phyloP scores from a whole-genome alignment of 2,888 invertebrate species.

The Macaria liturata region DNA sequence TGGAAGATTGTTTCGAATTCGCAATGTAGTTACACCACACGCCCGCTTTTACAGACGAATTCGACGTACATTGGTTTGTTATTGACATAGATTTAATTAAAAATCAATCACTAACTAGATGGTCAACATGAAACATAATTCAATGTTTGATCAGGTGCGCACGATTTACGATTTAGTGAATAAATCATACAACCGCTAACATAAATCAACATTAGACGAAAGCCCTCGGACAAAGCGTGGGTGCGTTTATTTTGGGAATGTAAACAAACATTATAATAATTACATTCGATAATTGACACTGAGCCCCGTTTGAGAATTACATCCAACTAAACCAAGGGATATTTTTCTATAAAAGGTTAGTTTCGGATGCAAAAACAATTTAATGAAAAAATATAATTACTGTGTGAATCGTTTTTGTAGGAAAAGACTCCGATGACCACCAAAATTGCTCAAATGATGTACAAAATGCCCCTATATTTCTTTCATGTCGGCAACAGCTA shows the following conservation, averaged over 20 bases:
- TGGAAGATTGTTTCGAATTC: constrained; percentile 15
- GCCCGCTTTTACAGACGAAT: neutral
- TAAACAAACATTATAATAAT: constrained; percentile 1
- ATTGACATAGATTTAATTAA: constrained; percentile 1
- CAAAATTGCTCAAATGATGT: constrained; percentile 11
- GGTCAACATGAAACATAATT: constrained; percentile 4
- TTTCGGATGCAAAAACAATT: no score
- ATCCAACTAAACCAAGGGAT: no score
- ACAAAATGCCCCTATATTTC: constrained; percentile 24
- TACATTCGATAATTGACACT: no score
- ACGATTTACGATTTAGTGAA: constrained; percentile 11
- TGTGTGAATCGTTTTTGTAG: neutral
- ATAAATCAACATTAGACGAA: constrained; percentile 18
- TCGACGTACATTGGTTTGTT: neutral
- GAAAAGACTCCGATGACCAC: neutral
- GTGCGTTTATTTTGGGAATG: constrained; percentile 15
- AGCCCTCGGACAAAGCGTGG: constrained; percentile 11
- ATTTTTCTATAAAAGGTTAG: no score
- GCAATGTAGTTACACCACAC: constrained; percentile 7
- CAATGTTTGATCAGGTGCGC: constrained; percentile 24
- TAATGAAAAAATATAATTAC: no score
- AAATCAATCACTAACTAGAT: neutral
- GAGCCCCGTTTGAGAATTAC: no score
- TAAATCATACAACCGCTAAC: constrained; percentile 21
- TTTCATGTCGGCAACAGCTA: constrained; percentile 26